phyloP scores from a whole-genome alignment of 1,140 invertebrate species.

The Spodoptera litura region DNA sequence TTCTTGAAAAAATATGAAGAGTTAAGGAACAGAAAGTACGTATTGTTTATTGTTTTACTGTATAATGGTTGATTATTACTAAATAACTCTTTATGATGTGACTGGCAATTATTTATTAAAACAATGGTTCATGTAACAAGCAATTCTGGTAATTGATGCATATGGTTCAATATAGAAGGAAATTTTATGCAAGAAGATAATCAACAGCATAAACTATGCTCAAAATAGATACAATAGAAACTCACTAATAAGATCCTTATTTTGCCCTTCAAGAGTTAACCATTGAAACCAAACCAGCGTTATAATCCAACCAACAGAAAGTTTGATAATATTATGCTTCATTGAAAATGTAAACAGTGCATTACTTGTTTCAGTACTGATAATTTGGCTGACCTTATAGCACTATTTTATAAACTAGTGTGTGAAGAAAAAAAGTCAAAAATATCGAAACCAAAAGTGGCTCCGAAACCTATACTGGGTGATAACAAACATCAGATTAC shows the following conservation, averaged over 20 bases:
- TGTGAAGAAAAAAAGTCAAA: conserved; percentile 81
- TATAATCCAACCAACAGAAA: too few species aligned
- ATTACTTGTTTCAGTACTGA: conserved; percentile 78
- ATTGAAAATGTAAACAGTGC: background rate
- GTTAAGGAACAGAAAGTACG: conserved; percentile 79
- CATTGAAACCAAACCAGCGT: too few species aligned
- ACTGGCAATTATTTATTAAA: background rate
- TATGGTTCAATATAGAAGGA: too few species aligned
- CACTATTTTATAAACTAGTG: conserved; percentile 80
- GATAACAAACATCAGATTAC: conserved; percentile 83
- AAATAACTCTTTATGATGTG: conserved; percentile 22
- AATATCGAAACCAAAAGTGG: conserved; percentile 81
- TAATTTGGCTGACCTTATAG: conserved; percentile 79
- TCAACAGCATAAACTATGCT: too few species aligned
- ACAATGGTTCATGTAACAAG: too few species aligned
- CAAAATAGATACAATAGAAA: too few species aligned
- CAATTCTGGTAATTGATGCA: too few species aligned
- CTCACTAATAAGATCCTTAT: too few species aligned
- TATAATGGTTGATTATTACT: background rate
- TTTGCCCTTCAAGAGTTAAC: background rate
- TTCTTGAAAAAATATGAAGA: conserved; percentile 85
- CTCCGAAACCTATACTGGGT: conserved; percentile 82
- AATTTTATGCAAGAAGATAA: too few species aligned
- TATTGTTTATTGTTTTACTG: background rate
- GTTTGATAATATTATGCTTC: too few species aligned